Evolutionary conservation across 1,140 invertebrate genomes (phyloP).

Genomic region (Caenorhabditis latens): DNA sequence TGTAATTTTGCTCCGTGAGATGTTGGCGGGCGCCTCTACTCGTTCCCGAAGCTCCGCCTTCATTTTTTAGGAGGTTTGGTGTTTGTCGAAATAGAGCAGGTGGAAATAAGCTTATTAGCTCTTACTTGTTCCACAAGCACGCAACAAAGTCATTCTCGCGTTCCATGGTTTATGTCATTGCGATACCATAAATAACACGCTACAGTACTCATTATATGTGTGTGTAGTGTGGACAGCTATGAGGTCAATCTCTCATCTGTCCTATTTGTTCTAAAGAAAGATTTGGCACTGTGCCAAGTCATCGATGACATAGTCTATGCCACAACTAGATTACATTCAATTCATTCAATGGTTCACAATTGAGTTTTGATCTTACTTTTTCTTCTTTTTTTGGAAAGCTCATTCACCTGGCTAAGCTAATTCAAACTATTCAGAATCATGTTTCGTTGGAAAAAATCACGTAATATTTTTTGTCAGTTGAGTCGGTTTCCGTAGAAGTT

Average conservation of each 20-base stretch:
- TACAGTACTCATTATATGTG: not conserved
- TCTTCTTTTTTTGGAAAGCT: not conserved
- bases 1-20: slow-evolving; percentile 38
- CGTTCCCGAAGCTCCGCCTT: not conserved
- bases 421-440: not conserved
- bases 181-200: not conserved
- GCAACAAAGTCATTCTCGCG: slow-evolving; percentile 11
- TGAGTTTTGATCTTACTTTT: too few relatives aligned
- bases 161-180: not conserved
- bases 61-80: not conserved
- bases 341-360: too few relatives aligned
- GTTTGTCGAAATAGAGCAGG: not conserved
- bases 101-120: slow-evolving; percentile 23
- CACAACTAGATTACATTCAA: too few relatives aligned
- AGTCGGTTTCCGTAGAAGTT: too few relatives aligned
- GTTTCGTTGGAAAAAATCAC: not conserved
- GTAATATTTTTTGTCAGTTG: not conserved
- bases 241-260: not conserved
- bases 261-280: not conserved
- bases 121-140: not conserved
- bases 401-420: not conserved
- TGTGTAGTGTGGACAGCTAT: not conserved
- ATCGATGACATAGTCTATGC: too few relatives aligned
- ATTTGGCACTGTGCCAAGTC: not conserved
- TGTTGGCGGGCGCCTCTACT: not conserved